These are phyloP conservation scores for Octopus sinensis DNA, from an alignment of 1,140 invertebrate genomes.

Conservation along the genomic window DNA sequence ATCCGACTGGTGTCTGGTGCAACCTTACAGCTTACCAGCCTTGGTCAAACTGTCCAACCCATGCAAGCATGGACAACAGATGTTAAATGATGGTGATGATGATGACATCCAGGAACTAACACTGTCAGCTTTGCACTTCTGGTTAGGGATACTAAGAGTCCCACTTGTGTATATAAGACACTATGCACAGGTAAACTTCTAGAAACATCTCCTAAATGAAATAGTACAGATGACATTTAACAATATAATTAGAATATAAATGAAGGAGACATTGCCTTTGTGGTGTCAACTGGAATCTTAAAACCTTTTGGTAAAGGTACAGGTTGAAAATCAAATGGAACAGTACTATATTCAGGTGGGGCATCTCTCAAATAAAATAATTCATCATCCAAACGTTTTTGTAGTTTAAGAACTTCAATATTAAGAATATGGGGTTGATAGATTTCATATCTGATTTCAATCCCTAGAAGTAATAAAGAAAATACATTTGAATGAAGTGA, in stretches of 20 bases:
- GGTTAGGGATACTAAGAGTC: too few species aligned
- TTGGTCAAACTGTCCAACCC: too few species aligned
- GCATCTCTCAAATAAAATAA: constrained; percentile 90
- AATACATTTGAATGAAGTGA: too few species aligned
- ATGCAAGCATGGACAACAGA: too few species aligned
- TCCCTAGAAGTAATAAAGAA: constrained; percentile 61
- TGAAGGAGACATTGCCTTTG: constrained; percentile 65
- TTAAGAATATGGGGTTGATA: constrained; percentile 90
- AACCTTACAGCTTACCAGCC: too few species aligned
- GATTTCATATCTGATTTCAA: constrained; percentile 85
- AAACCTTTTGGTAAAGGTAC: constrained; percentile 74
- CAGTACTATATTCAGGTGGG: constrained; percentile 87
- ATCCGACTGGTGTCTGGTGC: too few species aligned
- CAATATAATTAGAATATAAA: not conserved
- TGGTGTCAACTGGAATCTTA: constrained; percentile 80
- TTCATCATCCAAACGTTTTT: constrained; percentile 89
- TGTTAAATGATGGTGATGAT: too few species aligned
- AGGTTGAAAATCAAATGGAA: constrained; percentile 87
- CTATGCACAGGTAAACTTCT: too few species aligned
- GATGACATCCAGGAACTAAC: too few species aligned
- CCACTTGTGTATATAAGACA: too few species aligned
- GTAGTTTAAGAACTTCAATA: constrained; percentile 85
- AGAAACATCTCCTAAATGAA: too few species aligned
- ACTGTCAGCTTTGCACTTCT: too few species aligned
- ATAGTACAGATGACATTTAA: not conserved